Conservation (phyloP, 35 echinoderm and acorn worm genomes). For the Nesometra sesokonis region DNA sequence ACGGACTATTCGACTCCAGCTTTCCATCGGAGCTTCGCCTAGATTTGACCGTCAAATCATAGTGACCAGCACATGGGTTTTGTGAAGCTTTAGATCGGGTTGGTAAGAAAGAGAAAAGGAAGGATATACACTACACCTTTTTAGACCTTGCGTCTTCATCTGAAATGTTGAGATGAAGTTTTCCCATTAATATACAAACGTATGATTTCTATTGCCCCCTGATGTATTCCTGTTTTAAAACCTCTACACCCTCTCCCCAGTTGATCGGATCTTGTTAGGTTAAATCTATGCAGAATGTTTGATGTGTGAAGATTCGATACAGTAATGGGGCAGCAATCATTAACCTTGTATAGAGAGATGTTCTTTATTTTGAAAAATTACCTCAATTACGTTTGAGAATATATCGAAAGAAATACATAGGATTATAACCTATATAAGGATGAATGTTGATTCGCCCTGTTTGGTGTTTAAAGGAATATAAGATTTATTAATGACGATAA, state of each 20-base stretch:
- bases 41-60: neutral
- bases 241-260: neutral
- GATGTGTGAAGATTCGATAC: neutral
- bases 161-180: neutral
- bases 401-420: neutral
- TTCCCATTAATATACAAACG: neutral
- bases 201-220: no score
- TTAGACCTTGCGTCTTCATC: neutral
- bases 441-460: neutral
- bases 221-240: neutral
- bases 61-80: neutral
- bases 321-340: no score
- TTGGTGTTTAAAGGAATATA: neutral
- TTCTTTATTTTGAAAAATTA: neutral
- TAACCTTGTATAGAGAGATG: neutral
- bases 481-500: neutral
- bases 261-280: neutral
- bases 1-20: slow-evolving; percentile 40
- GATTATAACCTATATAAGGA: neutral
- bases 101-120: neutral
- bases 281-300: neutral
- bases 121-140: neutral
- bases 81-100: neutral
- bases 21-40: slow-evolving; percentile 13
- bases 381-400: neutral